A percentile compares a stretch with the other conserved stretches of the same genome.
Evolutionary conservation across 2,113 vertebrate species (phyloP).

Genomic region (Myiopsitta monachus): DNA sequence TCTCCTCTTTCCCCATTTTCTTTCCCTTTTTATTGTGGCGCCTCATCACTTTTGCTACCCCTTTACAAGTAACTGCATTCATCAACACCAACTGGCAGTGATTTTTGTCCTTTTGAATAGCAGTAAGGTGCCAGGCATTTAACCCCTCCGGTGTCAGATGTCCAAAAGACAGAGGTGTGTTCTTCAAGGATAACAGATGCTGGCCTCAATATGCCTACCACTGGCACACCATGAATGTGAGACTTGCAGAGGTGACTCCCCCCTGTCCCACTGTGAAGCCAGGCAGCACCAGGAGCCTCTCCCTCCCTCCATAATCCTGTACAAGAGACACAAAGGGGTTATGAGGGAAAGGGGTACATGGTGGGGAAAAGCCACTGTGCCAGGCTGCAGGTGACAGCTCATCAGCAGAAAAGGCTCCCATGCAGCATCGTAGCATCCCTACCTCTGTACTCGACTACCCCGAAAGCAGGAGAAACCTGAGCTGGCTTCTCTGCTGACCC

Average conservation of each 20-base stretch:
- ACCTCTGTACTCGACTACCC: fast-evolving
- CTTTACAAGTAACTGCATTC: not conserved
- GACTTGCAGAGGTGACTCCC: not conserved
- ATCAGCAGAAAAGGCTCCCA: not conserved
- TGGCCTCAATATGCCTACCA: fast-evolving
- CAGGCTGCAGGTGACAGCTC: not conserved
- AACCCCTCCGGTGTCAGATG: not conserved
- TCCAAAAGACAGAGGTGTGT: not conserved
- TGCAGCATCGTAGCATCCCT: fast-evolving
- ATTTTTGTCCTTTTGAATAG: not conserved
- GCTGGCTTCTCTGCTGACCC: not conserved
- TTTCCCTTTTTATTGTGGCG: not conserved
- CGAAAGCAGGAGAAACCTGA: not conserved
- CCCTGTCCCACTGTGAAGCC: not conserved
- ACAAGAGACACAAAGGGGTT: not conserved
- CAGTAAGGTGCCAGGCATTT: not conserved
- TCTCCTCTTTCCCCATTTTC: not conserved
- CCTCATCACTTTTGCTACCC: not conserved
- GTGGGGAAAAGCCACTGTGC: not conserved
- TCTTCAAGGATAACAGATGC: not conserved
- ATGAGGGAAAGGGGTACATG: not conserved
- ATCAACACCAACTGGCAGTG: not conserved
- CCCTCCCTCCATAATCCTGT: not conserved
- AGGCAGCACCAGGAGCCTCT: not conserved
- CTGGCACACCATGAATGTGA: fast-evolving